Base-by-base conservation (phyloP, 2,797 vertebrate species). In the Rhinichthys osculus region DNA sequence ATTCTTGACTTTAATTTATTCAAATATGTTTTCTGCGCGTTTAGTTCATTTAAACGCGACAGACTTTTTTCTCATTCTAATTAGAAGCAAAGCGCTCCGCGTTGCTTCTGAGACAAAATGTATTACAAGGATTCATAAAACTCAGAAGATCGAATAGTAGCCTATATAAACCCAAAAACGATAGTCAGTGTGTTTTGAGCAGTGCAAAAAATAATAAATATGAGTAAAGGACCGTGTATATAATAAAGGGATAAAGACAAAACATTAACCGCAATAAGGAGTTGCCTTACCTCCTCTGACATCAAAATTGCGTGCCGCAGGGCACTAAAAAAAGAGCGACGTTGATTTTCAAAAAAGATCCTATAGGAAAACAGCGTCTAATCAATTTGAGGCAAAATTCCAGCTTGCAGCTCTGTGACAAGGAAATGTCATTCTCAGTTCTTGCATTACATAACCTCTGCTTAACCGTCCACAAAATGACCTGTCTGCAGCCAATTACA, bases 221-320 rank as follows among this genome's bases (percentile, higher is more conserved):
- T 14, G 19, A 79, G 21, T 38, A 21, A 62, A 82, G 64, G 0
- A 50, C 21, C 3, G 19, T 69, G 13, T 40, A n/a, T 57, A 11
- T 19, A 67, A 62, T 44, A 62, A 72, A 21, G 42, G 33, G 40
- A 67, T 13, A 50, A 50, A 35, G 70, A 82, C 23, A 52, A 38
- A 76, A 59, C 44, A 47, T 67, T 62, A 74, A 67, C 42, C 67
- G 42, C 42, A 83, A 21, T 35, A 71, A 82, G 66, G 79, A 59
- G 72, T 85, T 78, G 27, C 7, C 95, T 95, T 95, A 96, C 95
- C 95, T 94, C 92, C 93, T 92, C 92, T 94, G 95, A 92, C 95
- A 96, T 96, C 91, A 93, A 95, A 92, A 92, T 93, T 90, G 93
- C 91, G 92, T 92, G 95, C 93, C 93, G 93, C 90, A 91, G 91